These are phyloP conservation scores for Aphelinus certus DNA, from an alignment of 1,140 invertebrate species.

Conservation along the genomic window DNA sequence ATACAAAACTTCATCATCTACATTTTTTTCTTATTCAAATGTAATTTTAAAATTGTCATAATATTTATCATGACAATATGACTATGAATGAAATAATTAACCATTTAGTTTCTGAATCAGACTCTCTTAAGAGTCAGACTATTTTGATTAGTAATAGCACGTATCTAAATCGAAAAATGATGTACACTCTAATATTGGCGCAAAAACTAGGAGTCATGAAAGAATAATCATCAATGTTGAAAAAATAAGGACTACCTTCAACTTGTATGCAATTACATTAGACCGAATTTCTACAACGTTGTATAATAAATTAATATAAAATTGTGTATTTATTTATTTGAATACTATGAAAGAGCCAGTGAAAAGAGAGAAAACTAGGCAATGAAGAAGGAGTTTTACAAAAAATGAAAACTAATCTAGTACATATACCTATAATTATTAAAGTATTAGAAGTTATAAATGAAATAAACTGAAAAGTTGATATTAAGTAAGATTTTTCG, in stretches of 20 bases:
- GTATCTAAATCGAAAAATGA: not conserved
- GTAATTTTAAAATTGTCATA: no score
- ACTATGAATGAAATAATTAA: no score
- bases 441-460: conserved; percentile 38
- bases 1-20: no score
- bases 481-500: conserved; percentile 46
- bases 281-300: conserved; percentile 65
- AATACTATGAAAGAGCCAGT: conserved; percentile 47
- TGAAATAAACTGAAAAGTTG: conserved; percentile 38
- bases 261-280: conserved; percentile 55
- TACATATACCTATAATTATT: conserved; percentile 37
- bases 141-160: no score
- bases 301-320: conserved; percentile 66
- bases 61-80: no score
- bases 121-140: no score
- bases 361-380: conserved; percentile 30
- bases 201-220: not conserved
- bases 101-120: no score
- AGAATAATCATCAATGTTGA: not conserved
- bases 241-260: conserved; percentile 43
- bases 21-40: no score
- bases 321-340: conserved; percentile 67
- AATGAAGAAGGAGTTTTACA: conserved; percentile 40
- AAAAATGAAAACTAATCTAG: conserved; percentile 51
- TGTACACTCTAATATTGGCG: conserved; percentile 11